Evolutionary conservation across 2,797 vertebrate genomes (phyloP).

Genomic region (Okamejei kenojei): DNA sequence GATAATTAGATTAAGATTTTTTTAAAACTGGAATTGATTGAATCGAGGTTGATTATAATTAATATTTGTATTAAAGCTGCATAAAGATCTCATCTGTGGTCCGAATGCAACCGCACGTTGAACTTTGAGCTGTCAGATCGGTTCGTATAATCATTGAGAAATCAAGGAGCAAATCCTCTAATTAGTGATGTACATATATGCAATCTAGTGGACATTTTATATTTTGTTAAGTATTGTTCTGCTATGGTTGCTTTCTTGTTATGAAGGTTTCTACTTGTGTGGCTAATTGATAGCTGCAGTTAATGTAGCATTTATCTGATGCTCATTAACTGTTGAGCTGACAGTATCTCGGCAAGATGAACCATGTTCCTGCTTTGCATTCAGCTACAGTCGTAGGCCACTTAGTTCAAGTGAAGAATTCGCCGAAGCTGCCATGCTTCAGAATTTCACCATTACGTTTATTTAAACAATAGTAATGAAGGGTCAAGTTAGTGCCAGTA

Average conservation of each 20-base stretch:
- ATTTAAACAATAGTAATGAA: not conserved
- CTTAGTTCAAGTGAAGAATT: slow-evolving; percentile 3
- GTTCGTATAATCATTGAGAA: slow-evolving; percentile 1
- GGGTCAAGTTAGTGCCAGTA: slow-evolving; percentile 2
- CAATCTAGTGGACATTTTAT: not conserved
- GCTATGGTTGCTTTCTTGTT: not conserved
- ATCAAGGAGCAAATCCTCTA: not conserved
- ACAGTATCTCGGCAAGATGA: not conserved
- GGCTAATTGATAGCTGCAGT: not conserved
- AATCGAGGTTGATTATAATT: not conserved
- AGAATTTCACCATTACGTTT: not conserved
- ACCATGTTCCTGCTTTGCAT: slow-evolving; percentile 20
- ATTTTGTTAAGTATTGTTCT: not conserved
- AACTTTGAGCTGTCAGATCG: not conserved
- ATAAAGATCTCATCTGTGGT: not conserved
- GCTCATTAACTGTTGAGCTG: slow-evolving; percentile 18
- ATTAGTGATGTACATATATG: not conserved
- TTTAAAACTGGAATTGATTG: not conserved
- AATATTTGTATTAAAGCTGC: not conserved
- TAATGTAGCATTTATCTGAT: not conserved
- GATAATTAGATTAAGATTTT: not conserved
- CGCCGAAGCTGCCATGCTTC: not conserved
- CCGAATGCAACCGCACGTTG: not conserved
- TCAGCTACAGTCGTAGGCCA: not conserved
- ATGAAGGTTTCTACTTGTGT: not conserved